Evolutionary conservation across 2,888 invertebrate genomes (phyloP).

Genomic region (Serrognathus titanus): DNA sequence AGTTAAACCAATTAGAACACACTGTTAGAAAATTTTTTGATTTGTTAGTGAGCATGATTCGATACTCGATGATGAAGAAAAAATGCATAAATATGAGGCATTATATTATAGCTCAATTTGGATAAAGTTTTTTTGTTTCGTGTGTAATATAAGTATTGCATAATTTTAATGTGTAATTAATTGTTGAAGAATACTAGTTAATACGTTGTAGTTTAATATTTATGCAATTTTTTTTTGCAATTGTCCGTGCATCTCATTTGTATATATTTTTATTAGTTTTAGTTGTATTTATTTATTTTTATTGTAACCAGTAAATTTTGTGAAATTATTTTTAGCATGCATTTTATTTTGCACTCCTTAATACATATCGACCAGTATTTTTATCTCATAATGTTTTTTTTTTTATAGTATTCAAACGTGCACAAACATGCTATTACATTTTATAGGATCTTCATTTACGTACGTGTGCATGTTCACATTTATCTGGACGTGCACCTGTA

Average conservation of each 20-base stretch:
- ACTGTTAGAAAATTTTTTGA: no score
- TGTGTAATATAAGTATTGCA: no score
- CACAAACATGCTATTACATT: conserved; percentile 41
- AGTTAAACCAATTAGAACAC: no score
- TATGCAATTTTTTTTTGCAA: no score
- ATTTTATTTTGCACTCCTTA: conserved; percentile 6
- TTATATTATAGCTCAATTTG: no score
- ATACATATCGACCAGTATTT: conserved; percentile 22
- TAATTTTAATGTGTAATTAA: not conserved
- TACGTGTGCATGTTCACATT: conserved; percentile 2
- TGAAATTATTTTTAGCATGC: not conserved
- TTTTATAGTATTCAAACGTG: conserved; percentile 31
- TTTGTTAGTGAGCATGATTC: no score
- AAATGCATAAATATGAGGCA: no score
- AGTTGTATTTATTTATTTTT: conserved; percentile 12
- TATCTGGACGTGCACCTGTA: conserved; percentile 12
- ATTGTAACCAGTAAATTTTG: no score
- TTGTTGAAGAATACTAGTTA: no score
- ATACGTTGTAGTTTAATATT: no score
- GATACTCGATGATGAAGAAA: no score
- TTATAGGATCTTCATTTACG: not conserved
- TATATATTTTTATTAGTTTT: conserved; percentile 9
- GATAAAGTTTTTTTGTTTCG: no score
- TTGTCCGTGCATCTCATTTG: not conserved
- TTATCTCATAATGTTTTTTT: conserved; percentile 12